phyloP scores from a whole-genome alignment of 2,113 vertebrate species.

The Podarcis raffonei region DNA sequence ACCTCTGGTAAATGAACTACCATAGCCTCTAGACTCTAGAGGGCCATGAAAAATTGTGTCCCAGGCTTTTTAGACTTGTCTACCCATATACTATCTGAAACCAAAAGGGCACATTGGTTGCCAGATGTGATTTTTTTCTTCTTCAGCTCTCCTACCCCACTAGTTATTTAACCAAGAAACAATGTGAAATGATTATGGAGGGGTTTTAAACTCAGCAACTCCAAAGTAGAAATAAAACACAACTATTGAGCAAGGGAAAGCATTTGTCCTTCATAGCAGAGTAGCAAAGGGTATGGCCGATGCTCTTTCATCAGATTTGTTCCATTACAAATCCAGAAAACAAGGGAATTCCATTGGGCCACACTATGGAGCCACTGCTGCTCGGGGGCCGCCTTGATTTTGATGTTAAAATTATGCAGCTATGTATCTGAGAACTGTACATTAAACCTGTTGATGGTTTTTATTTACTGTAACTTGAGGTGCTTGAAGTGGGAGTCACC shows the following conservation, averaged over 20 bases:
- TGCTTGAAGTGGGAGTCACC: conserved; percentile 34
- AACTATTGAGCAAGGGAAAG: background rate
- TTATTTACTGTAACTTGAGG: conserved; percentile 6
- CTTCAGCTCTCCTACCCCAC: no score
- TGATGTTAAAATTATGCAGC: background rate
- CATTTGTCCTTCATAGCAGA: background rate
- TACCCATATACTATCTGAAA: no score
- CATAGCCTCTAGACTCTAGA: no score
- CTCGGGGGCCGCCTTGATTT: background rate
- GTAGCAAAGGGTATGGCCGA: background rate
- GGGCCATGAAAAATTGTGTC: no score
- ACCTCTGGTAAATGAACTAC: no score
- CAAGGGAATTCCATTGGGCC: background rate
- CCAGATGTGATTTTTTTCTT: no score
- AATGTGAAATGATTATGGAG: background rate
- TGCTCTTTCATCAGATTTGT: background rate
- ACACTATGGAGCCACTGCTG: background rate
- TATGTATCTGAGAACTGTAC: background rate
- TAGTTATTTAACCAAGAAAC: background rate
- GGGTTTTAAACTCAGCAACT: background rate
- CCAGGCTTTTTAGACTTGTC: no score
- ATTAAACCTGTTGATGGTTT: background rate
- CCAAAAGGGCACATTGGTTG: no score
- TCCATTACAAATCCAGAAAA: background rate
- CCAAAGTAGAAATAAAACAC: background rate